phyloP scores from a whole-genome alignment of 2,888 invertebrate species.

The Caenorhabditis sp. region DNA sequence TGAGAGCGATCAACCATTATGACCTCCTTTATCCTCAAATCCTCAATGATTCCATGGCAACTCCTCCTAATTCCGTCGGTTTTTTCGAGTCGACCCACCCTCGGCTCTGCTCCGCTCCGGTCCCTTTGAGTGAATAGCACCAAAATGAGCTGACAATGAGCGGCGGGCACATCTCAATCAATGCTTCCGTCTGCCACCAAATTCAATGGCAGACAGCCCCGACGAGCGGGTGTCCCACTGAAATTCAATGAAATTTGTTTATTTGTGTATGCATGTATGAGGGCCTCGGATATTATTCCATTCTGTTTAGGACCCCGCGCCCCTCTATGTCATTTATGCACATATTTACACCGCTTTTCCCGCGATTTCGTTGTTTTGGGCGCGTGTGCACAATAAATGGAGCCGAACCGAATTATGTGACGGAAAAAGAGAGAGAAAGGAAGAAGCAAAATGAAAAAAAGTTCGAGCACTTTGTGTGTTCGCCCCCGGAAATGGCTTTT shows the following conservation, averaged over 20 bases:
- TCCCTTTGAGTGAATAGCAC: not conserved
- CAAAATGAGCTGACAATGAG: not conserved
- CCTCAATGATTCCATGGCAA: too few relatives aligned
- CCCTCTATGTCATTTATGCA: conserved; percentile 13
- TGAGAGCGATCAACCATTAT: too few relatives aligned
- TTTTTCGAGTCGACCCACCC: too few relatives aligned
- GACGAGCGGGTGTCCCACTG: not conserved
- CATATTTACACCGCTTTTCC: conserved; percentile 1
- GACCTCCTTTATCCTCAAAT: not conserved
- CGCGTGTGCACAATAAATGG: too few relatives aligned
- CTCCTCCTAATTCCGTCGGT: not conserved
- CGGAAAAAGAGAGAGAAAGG: not conserved
- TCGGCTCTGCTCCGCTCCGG: too few relatives aligned
- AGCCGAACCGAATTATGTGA: too few relatives aligned
- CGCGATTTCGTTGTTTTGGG: conserved; percentile 6
- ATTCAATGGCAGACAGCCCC: too few relatives aligned
- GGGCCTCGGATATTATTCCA: not conserved
- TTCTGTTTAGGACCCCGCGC: not conserved
- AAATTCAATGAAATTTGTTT: conserved; percentile 18
- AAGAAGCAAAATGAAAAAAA: too few relatives aligned
- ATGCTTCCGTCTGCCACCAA: conserved; percentile 11
- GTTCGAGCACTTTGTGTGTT: too few relatives aligned
- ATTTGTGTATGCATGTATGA: not conserved
- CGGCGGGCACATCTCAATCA: conserved; percentile 15
- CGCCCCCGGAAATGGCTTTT: too few relatives aligned